Conservation (phyloP, 2,888 invertebrate genomes). For the Cephus runcator region DNA sequence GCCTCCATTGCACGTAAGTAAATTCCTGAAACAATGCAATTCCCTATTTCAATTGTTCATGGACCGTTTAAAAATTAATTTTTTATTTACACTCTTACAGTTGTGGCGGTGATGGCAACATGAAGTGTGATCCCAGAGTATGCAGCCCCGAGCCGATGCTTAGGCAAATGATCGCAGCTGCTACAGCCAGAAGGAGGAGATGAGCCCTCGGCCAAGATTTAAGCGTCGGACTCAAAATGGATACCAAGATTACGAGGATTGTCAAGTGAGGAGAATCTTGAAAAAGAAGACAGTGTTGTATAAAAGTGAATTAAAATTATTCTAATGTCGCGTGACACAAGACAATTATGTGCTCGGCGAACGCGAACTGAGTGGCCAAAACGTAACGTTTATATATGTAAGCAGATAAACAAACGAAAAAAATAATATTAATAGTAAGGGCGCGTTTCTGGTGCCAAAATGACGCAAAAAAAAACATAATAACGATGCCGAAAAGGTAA, state of each 20-base stretch:
- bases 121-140: conserved; percentile 92
- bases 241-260: conserved; percentile 22
- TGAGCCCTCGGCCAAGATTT: conserved; percentile 63
- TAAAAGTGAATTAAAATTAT: conserved; percentile 57
- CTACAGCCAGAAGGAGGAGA: conserved; percentile 79
- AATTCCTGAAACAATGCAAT: conserved; percentile 16
- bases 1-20: conserved; percentile 94
- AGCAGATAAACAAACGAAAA: conserved; percentile 19
- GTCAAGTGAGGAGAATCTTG: conserved; percentile 26
- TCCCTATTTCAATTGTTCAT: conserved; percentile 1
- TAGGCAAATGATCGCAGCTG: conserved; percentile 89
- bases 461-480: conserved; percentile 20
- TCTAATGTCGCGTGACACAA: conserved; percentile 57
- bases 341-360: conserved; percentile 61
- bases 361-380: conserved; percentile 64
- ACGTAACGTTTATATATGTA: conserved; percentile 58
- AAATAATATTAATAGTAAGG: conserved; percentile 27
- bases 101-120: conserved; percentile 92
- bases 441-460: conserved; percentile 59
- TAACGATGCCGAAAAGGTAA: conserved; percentile 4
- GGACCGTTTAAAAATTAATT: conserved; percentile 6
- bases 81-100: conserved; percentile 67
- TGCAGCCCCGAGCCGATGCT: conserved; percentile 92
- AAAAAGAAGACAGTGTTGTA: conserved; percentile 46
- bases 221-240: conserved; percentile 16